phyloP scores from a whole-genome alignment of 1,140 invertebrate genomes.

The Leptinotarsa lineolata region DNA sequence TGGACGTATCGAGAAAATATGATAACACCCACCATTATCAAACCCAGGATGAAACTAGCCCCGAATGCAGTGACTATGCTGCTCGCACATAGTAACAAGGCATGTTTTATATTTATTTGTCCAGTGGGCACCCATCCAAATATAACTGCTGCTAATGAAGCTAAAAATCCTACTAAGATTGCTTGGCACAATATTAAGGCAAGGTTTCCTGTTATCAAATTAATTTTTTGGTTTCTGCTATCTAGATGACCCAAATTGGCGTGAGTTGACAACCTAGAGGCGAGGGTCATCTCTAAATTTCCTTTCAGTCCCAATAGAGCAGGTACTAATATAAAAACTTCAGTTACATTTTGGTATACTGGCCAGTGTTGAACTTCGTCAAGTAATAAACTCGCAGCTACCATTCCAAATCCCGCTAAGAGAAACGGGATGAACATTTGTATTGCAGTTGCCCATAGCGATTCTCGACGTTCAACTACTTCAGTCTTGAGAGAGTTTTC shows the following conservation, averaged over 20 bases:
- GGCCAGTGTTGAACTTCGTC: conserved; percentile 87
- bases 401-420: conserved; percentile 90
- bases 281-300: conserved; percentile 97
- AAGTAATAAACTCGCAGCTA: conserved; percentile 82
- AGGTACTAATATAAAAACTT: conserved; percentile 92
- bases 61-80: conserved; percentile 88
- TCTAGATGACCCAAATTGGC: conserved; percentile 83
- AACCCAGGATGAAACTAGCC: conserved; percentile 78
- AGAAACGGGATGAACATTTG: conserved; percentile 90
- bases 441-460: conserved; percentile 68
- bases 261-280: conserved; percentile 89
- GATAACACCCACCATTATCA: conserved; percentile 83
- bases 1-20: conserved; percentile 74
- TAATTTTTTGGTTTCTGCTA: conserved; percentile 66
- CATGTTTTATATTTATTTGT: conserved; percentile 81
- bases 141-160: conserved; percentile 82
- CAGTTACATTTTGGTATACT: conserved; percentile 82
- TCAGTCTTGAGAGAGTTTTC: conserved; percentile 21
- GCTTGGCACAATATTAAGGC: conserved; percentile 90
- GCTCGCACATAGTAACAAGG: conserved; percentile 83
- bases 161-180: conserved; percentile 89
- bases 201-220: conserved; percentile 83
- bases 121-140: conserved; percentile 83
- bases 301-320: conserved; percentile 93
- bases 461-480: conserved; percentile 50